A percentile compares a stretch with the other conserved stretches of the same genome.
Evolutionary conservation across 2,888 invertebrate species (phyloP).

Genomic region (Thereva unica): DNA sequence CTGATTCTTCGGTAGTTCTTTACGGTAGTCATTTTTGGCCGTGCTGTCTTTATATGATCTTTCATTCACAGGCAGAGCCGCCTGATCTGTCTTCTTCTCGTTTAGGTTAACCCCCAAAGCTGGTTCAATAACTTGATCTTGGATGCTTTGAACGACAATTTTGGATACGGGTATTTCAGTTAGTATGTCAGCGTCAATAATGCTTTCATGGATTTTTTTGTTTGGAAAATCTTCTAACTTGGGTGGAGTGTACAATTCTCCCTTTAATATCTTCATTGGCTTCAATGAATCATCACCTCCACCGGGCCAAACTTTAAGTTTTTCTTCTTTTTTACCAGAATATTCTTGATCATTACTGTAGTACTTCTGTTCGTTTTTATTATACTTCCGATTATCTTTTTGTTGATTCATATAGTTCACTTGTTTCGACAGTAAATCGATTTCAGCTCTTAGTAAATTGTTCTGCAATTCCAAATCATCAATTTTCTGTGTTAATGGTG

Average conservation of each 20-base stretch:
- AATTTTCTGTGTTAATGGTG: conserved; percentile 44
- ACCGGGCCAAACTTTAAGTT: conserved; percentile 51
- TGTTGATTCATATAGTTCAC: conserved; percentile 44
- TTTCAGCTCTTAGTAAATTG: conserved; percentile 54
- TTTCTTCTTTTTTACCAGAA: not conserved
- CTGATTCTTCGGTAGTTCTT: too few relatives aligned
- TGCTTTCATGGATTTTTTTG: not conserved
- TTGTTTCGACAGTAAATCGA: conserved; percentile 53
- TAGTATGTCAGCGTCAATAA: too few relatives aligned
- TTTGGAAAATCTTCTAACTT: not conserved
- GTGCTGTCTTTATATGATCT: too few relatives aligned
- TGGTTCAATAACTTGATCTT: too few relatives aligned
- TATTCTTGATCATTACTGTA: not conserved
- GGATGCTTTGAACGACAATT: too few relatives aligned
- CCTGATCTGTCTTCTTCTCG: too few relatives aligned
- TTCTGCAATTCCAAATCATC: conserved; percentile 52
- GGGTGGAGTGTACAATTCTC: conserved; percentile 47
- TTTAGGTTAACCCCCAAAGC: too few relatives aligned
- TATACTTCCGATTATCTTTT: conserved; percentile 13
- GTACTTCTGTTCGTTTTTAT: not conserved
- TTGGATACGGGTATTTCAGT: too few relatives aligned
- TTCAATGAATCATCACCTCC: conserved; percentile 45
- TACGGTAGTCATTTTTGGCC: too few relatives aligned
- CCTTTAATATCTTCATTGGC: conserved; percentile 46
- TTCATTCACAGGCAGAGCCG: too few relatives aligned